Evolutionary conservation across 2,113 vertebrate genomes (phyloP).

Genomic region (Bombycilla garrulus): DNA sequence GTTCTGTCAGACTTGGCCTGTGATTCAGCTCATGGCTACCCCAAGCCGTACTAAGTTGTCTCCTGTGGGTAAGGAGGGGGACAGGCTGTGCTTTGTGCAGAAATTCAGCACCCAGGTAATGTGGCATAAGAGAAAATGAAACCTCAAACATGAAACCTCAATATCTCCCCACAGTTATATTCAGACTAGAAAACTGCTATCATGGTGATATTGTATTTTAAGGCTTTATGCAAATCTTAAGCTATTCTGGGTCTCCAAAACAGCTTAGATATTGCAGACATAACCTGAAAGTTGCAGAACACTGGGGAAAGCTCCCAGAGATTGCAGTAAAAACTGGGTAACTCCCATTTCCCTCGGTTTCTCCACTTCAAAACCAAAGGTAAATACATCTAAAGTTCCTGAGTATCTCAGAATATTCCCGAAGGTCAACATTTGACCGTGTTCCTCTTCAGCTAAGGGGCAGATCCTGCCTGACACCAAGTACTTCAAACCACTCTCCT

Average conservation of each 20-base stretch:
- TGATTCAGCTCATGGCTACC: not conserved
- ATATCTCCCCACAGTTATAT: not conserved
- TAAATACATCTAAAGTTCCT: not conserved
- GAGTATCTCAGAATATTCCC: not conserved
- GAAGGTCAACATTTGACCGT: accelerated
- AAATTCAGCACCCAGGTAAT: not conserved
- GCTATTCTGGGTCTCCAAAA: not conserved
- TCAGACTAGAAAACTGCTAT: not conserved
- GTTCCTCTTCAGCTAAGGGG: not conserved
- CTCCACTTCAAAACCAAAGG: not conserved
- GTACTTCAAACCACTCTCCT: not conserved
- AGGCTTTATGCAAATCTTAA: not conserved
- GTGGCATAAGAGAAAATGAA: not conserved
- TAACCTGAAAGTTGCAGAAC: not conserved
- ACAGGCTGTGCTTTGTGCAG: not conserved
- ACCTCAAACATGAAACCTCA: accelerated
- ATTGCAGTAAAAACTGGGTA: not conserved
- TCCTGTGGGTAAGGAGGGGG: not conserved
- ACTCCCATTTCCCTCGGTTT: not conserved
- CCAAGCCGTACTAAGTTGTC: not conserved
- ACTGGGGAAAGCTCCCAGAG: not conserved
- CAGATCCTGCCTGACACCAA: not conserved
- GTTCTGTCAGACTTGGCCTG: not conserved
- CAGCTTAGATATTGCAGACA: not conserved
- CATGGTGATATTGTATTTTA: not conserved